Evolutionary conservation across 2,888 invertebrate species (phyloP).

Genomic region (Stenichneumon culpator): DNA sequence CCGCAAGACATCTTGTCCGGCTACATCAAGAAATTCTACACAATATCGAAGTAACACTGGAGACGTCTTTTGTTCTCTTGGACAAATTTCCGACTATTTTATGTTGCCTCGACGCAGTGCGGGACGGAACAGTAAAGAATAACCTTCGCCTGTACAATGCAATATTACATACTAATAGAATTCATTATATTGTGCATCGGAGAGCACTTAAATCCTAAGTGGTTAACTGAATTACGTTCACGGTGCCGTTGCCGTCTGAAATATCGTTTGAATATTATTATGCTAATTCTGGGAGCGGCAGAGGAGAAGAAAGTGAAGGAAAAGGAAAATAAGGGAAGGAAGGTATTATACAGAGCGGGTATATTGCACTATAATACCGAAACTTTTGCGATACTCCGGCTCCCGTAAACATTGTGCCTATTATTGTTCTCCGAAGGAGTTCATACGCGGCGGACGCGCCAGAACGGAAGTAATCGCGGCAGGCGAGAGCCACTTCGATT

Average conservation of each 20-base stretch:
- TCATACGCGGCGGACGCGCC: conserved; percentile 9
- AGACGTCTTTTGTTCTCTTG: not conserved
- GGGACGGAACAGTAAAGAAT: not conserved
- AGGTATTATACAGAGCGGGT: conserved; percentile 14
- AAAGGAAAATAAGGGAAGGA: not conserved
- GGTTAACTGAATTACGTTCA: conserved; percentile 76
- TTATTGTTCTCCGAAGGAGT: conserved; percentile 54
- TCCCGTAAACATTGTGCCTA: conserved; percentile 66
- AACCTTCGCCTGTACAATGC: conserved; percentile 1
- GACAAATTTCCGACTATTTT: not conserved
- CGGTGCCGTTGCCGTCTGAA: conserved; percentile 67
- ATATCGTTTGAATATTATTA: conserved; percentile 74
- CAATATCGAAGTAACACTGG: not conserved
- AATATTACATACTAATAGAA: conserved; percentile 69
- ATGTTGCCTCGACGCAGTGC: not conserved
- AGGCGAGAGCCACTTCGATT: not conserved
- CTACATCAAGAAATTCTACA: not conserved
- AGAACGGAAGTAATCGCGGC: conserved; percentile 64
- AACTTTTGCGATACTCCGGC: conserved; percentile 62
- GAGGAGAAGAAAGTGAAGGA: conserved; percentile 27
- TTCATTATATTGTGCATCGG: conserved; percentile 76
- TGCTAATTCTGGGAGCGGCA: conserved; percentile 68
- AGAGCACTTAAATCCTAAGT: conserved; percentile 77
- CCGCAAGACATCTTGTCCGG: not conserved
- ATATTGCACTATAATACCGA: conserved; percentile 28